These are phyloP conservation scores for Sterna hirundo DNA, from an alignment of 2,113 vertebrate species.

Conservation along the genomic window DNA sequence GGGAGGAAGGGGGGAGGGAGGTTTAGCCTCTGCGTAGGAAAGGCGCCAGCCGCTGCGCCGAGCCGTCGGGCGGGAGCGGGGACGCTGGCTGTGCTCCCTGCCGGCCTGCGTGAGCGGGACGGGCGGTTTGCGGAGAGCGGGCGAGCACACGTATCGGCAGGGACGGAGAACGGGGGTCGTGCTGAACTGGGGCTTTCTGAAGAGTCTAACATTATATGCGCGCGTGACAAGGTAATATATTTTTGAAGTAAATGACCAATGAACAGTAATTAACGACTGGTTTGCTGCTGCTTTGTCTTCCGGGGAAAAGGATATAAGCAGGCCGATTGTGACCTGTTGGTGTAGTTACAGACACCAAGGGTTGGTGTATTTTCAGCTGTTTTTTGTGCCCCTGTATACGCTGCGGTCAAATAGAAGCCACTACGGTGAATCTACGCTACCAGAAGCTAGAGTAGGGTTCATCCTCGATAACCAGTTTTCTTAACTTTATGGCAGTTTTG, in stretches of 20 bases:
- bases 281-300: not conserved
- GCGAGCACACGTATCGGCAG: slow-evolving; percentile 56
- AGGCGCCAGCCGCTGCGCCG: not conserved
- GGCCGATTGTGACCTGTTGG: fast-evolving
- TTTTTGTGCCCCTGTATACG: not conserved
- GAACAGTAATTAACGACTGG: not conserved
- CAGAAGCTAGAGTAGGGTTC: not conserved
- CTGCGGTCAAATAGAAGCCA: not conserved
- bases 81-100: not conserved
- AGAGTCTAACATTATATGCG: slow-evolving; percentile 66
- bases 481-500: not conserved
- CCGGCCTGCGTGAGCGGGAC: slow-evolving; percentile 37
- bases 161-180: slow-evolving; percentile 60
- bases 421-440: not conserved
- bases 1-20: not conserved
- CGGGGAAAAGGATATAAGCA: not conserved
- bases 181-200: slow-evolving; percentile 58
- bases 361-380: fast-evolving
- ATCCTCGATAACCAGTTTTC: not conserved
- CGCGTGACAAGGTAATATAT: slow-evolving; percentile 72
- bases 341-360: not conserved
- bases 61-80: not conserved
- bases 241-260: not conserved
- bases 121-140: slow-evolving; percentile 64
- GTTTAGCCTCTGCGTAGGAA: not conserved